These are phyloP conservation scores for Poeciliopsis infans DNA, from an alignment of 2,797 vertebrate species.

Conservation along the genomic window DNA sequence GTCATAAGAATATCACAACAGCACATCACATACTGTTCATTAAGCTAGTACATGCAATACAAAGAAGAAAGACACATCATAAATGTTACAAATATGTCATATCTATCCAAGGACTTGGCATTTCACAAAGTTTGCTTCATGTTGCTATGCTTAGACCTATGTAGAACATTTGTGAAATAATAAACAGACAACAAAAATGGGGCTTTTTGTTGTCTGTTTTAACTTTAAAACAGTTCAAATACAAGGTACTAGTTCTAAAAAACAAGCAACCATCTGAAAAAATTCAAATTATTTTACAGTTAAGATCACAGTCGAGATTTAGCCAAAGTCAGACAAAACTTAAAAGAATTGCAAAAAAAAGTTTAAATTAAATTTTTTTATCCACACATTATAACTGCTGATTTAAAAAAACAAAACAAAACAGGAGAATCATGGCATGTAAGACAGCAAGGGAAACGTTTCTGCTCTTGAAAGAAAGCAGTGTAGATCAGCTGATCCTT, in stretches of 20 bases:
- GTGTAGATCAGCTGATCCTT: background rate
- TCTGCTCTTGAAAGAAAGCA: background rate
- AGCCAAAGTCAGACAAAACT: background rate
- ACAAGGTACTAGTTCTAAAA: background rate
- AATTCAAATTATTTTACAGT: background rate
- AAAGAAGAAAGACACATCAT: background rate
- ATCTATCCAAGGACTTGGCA: background rate
- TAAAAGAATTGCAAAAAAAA: background rate
- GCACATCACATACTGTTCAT: background rate
- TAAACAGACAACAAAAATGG: no score
- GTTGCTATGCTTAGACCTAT: background rate
- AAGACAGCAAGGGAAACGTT: background rate
- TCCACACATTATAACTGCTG: background rate
- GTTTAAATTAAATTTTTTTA: background rate
- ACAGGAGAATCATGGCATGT: background rate
- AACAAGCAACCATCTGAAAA: background rate
- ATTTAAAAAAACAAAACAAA: background rate
- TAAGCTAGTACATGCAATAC: background rate
- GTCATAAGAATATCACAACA: background rate
- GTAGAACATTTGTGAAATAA: background rate
- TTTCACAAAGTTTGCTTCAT: background rate
- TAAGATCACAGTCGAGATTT: background rate
- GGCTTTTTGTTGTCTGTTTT: no score
- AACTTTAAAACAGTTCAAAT: no score
- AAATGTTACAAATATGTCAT: background rate